These are phyloP conservation scores for Peromyscus eremicus DNA, from an alignment of 2,797 vertebrate species.

Conservation along the genomic window DNA sequence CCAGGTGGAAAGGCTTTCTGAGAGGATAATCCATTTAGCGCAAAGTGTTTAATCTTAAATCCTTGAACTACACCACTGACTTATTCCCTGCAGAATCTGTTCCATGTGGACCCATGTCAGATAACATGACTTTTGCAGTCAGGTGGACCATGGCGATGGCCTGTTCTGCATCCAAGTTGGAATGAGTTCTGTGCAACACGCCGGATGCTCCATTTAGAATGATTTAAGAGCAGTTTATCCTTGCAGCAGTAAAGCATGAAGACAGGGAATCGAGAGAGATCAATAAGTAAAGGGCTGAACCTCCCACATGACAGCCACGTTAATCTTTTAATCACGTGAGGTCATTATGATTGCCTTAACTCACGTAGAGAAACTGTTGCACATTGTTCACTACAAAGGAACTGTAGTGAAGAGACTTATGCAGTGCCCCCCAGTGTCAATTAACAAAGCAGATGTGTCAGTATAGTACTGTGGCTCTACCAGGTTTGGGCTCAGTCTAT, in stretches of 20 bases:
- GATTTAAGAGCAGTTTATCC: not conserved
- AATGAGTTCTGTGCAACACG: not conserved
- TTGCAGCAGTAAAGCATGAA: not conserved
- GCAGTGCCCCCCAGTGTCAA: fast-evolving
- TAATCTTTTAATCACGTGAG: not conserved
- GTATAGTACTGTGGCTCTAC: not conserved
- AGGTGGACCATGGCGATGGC: not conserved
- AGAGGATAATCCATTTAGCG: not conserved
- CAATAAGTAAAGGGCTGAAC: not conserved
- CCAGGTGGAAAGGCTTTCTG: not conserved
- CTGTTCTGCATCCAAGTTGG: not conserved
- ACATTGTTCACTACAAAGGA: not conserved
- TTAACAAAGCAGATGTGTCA: not conserved
- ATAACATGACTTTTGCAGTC: not conserved
- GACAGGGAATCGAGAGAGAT: not conserved
- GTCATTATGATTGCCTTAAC: not conserved
- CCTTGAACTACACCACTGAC: not conserved
- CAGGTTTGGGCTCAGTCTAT: not conserved
- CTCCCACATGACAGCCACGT: not conserved
- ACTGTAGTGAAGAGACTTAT: not conserved
- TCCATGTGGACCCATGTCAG: not conserved
- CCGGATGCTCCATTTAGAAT: not conserved
- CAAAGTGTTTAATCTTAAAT: not conserved
- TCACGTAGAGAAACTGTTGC: conserved; percentile 3
- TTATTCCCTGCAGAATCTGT: not conserved